These are phyloP conservation scores for Mirounga angustirostris DNA, from an alignment of 2,113 vertebrate species.

Conservation along the genomic window DNA sequence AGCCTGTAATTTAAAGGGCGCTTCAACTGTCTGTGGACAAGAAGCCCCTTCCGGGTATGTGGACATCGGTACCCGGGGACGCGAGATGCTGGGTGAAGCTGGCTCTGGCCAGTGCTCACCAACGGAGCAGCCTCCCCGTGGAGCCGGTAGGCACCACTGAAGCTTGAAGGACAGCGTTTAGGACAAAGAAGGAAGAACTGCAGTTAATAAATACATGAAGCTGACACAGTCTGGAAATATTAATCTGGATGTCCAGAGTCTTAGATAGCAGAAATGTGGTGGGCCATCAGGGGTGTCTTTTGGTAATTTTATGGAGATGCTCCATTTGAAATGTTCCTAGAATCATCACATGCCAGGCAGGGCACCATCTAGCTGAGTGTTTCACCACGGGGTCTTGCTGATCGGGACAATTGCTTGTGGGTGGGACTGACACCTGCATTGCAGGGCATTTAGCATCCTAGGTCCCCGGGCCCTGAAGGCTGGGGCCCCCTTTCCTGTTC, in stretches of 20 bases:
- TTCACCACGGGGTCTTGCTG: neutral
- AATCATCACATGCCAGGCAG: too few relatives aligned
- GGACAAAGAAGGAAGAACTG: neutral
- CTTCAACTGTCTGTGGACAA: neutral
- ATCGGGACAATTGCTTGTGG: neutral
- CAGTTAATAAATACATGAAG: neutral
- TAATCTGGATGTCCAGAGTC: neutral
- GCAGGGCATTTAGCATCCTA: fast-evolving
- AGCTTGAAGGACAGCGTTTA: neutral
- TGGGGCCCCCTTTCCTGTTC: neutral
- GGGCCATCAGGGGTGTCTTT: neutral
- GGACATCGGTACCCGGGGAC: neutral
- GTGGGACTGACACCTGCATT: fast-evolving
- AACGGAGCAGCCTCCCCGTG: neutral
- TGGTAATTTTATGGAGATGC: neutral
- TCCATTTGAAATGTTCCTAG: neutral
- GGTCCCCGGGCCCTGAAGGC: neutral
- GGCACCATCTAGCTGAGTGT: too few relatives aligned
- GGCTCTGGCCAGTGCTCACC: fast-evolving
- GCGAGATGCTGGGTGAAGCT: neutral
- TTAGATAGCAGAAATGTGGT: neutral
- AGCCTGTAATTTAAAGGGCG: neutral
- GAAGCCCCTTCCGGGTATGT: neutral
- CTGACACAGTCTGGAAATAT: neutral
- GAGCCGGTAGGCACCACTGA: neutral